These are phyloP conservation scores for Echeneis naucrates DNA, from an alignment of 2,797 vertebrate genomes.

Conservation along the genomic window DNA sequence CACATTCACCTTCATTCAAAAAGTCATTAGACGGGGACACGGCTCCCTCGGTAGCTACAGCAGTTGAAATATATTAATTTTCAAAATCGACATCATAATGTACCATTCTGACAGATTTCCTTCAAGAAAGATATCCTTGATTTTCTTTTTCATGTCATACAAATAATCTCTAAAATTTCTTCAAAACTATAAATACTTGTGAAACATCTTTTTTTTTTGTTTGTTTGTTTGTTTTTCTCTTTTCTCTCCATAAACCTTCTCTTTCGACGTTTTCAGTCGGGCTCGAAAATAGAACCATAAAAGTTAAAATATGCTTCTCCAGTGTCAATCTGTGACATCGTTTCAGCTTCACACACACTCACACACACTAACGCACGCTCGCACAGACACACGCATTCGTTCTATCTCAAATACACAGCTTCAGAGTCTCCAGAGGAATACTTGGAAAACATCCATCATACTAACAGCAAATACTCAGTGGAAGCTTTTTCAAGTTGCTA, in stretches of 20 bases:
- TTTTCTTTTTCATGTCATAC: constrained; percentile 54
- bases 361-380: constrained; percentile 3
- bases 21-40: constrained; percentile 60
- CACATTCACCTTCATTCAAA: constrained; percentile 72
- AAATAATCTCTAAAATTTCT: constrained; percentile 73
- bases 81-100: constrained; percentile 66
- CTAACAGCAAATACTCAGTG: constrained; percentile 43
- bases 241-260: constrained; percentile 39
- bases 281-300: constrained; percentile 54
- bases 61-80: constrained; percentile 78
- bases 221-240: no score
- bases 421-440: constrained; percentile 24
- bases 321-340: constrained; percentile 35
- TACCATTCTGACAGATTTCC: constrained; percentile 64
- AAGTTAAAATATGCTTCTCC: constrained; percentile 39
- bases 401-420: constrained; percentile 9
- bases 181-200: constrained; percentile 78
- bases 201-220: constrained; percentile 57
- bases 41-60: constrained; percentile 74
- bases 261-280: constrained; percentile 44
- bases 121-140: constrained; percentile 60
- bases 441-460: constrained; percentile 86
- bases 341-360: constrained; percentile 29
- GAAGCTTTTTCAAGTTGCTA: background rate
- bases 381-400: background rate